Conservation (phyloP, 2,113 vertebrate genomes). For the Ivindomyrus marchei region DNA sequence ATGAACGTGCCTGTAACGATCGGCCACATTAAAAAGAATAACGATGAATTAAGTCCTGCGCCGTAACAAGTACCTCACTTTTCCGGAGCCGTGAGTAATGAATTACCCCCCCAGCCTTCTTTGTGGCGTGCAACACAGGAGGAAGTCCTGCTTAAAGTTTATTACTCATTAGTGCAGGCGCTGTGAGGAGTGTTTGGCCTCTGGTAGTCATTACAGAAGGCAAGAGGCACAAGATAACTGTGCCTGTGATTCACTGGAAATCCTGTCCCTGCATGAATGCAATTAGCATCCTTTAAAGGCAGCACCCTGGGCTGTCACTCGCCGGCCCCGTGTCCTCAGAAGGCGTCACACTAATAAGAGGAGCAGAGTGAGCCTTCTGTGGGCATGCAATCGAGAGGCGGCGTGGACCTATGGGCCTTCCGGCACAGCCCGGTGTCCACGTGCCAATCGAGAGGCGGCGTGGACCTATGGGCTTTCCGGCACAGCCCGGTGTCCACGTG, state of each 20-base stretch:
- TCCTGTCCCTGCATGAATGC: slow-evolving; percentile 27
- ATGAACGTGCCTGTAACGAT: background rate
- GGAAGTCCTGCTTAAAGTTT: slow-evolving; percentile 35
- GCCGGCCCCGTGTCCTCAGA: slow-evolving; percentile 18
- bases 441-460: too few species aligned
- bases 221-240: slow-evolving; percentile 35
- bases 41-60: background rate
- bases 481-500: too few species aligned
- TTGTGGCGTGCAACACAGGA: slow-evolving; percentile 16
- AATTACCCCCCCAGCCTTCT: slow-evolving; percentile 14
- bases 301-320: slow-evolving; percentile 16
- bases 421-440: too few species aligned
- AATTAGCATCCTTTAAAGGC: slow-evolving; percentile 38
- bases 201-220: slow-evolving; percentile 35
- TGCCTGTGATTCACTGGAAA: slow-evolving; percentile 30
- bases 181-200: slow-evolving; percentile 23
- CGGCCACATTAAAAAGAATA: background rate
- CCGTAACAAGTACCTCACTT: background rate
- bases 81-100: slow-evolving; percentile 13
- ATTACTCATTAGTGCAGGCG: slow-evolving; percentile 40
- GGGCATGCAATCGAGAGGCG: background rate
- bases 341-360: slow-evolving; percentile 14
- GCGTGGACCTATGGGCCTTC: too few species aligned
- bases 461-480: too few species aligned
- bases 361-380: background rate